A percentile compares a stretch with the other conserved stretches of the same genome.
phyloP scores from a whole-genome alignment of 2,888 invertebrate genomes.

The Meiosimyza decipiens region DNA sequence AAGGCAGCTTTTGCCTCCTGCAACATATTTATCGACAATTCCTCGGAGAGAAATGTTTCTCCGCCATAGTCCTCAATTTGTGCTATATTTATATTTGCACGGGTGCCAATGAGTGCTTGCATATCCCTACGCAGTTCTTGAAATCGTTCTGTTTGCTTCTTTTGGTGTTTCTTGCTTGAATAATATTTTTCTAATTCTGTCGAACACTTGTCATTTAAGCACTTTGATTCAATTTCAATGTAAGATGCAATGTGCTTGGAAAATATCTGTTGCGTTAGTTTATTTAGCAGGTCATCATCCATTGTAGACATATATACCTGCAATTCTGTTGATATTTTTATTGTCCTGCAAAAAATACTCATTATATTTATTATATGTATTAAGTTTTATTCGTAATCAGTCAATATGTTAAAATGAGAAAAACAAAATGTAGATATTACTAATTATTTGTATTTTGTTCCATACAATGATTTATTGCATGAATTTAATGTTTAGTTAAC shows the following conservation, averaged over 20 bases:
- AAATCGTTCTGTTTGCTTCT: conserved; percentile 90
- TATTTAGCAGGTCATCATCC: conserved; percentile 81
- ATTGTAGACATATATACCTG: conserved; percentile 80
- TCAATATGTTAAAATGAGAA: too few species aligned
- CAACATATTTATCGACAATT: conserved; percentile 89
- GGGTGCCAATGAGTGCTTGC: conserved; percentile 91
- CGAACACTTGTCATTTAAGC: conserved; percentile 82
- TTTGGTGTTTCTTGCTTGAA: conserved; percentile 92
- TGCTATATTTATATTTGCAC: conserved; percentile 92
- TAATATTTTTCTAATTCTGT: conserved; percentile 87
- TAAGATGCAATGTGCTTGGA: conserved; percentile 82
- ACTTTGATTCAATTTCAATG: conserved; percentile 80
- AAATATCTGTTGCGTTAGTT: conserved; percentile 84
- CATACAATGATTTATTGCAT: too few species aligned
- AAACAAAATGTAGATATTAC: too few species aligned
- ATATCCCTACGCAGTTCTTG: conserved; percentile 93
- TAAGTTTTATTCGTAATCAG: too few species aligned
- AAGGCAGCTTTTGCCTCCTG: conserved; percentile 92
- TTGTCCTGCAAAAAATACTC: conserved; percentile 72
- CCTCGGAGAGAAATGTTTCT: conserved; percentile 96
- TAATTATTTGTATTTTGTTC: too few species aligned
- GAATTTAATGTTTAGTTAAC: too few species aligned
- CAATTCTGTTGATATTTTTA: conserved; percentile 79
- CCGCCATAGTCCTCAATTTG: conserved; percentile 97
- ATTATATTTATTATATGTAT: too few species aligned